Evolutionary conservation across 2,888 invertebrate genomes (phyloP), one percentile per base, ranked within the genome.

Genomic region (Muscina levida): DNA sequence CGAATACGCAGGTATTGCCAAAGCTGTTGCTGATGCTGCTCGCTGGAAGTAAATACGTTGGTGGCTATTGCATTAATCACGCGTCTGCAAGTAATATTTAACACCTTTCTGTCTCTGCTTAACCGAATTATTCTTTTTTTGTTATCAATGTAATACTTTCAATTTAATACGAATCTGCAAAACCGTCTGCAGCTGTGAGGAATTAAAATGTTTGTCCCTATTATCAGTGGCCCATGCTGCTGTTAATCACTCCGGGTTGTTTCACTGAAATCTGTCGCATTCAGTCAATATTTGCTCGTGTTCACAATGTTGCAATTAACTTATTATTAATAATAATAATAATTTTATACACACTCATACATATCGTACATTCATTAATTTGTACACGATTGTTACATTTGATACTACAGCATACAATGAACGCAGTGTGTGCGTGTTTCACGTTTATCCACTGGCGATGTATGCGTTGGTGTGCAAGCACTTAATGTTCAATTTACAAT

Each of bases 251-350:
- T 37, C 19, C n/a, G 17, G 48, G 62, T 31, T 57, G 4, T 48
- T 59, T 8, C 31, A 31, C 4, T 3, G 4, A 31, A 31, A 44
- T 19, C 15, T 62, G 13, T 3, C 37, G 37, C 15, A 46, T 15
- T 15, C 46, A 46, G 17, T 59, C 59, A 59, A 15, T 42, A 42
- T 62, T 62, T 62, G 42, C 37, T 62, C n/a, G 31, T 8, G 31
- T 8, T 3, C 31, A 8, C 8, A 31, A 31, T 31, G 31, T 31
- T 31, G 39, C 62, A 62, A 62, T 62, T 62, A 62, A 62, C 62
- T 62, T 62, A 22, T 62, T 62, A 62, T 62, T 42, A 62, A 13
- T 42, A 42, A 42, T 62, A 62, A 44, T n/a, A 44, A 8, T 44
- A 2, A n/a, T 44, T 44, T 17, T 22, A 17, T 51, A 11, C 51